Base-by-base conservation (phyloP, 92 coral and sea anemone species). In the Parazoanthus swiftii region DNA sequence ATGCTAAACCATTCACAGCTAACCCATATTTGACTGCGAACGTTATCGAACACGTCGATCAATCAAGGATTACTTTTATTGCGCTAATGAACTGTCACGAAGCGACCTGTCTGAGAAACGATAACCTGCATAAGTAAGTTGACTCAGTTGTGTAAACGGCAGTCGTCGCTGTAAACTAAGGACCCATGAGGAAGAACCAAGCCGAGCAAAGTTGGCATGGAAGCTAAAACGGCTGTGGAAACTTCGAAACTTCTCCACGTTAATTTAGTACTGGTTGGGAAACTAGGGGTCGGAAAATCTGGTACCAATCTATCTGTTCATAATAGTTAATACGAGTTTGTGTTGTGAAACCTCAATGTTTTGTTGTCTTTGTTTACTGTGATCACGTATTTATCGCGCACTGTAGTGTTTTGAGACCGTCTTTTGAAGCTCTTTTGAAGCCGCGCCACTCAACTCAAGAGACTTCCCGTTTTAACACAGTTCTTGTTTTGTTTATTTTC, bases 211-310 rank as follows among this genome's bases (percentile, higher is more conserved):
- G 1, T 14, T 1, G 66, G 2, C 66, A 58, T 58, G 66, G 66
- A 58, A 58, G 66, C 66, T 3, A 58, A 3, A 58, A 11, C 1
- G 21, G 3, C 66, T 14, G 65, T 0, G 21, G 58, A 51, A 14
- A 51, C 58, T 8, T 85, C 81, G 25, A 90, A 92, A 43, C 50
- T 6, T 1, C 66, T 90, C 37, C 48, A 88, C 38, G 80, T 94
- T 10, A 94, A 94, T 77, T 74, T 94, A 54, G 96, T 94, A 8
- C 88, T 94, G 5, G 76, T 94, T 16, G 96, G 96, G 15, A 94
- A 91, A 81, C 92, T 94, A 5, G 94, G 96, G 5, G 96, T 94
- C 54, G 96, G 96, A 74, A 94, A 94, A 81, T 94, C 96, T 54
- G 96, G 96, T 94, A 74, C 66, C 89, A 2, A 4, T 26, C 51